Evolutionary conservation across 2,113 vertebrate genomes (phyloP), one percentile per base, ranked within the genome.

Genomic region (Macrotus californicus): DNA sequence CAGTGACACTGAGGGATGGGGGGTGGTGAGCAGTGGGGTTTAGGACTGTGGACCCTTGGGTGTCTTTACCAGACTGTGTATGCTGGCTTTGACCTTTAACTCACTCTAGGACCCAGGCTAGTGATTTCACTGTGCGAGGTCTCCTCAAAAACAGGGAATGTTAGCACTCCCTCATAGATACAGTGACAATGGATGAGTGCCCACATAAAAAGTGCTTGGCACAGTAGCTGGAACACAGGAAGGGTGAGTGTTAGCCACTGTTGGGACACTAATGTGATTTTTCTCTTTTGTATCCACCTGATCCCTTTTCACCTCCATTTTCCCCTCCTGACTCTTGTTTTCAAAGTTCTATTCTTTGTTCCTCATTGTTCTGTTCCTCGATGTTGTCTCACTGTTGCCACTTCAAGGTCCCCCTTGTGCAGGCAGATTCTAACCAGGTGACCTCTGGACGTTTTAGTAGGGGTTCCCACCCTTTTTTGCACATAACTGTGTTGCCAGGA

Each of bases 241-340:
- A 15, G 29, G 52, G 66, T 22, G 36, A 0, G 73, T 43, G 5
- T 24, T 59, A 21, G 29, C 46, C 12, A 14, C 19, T 34, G 0
- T 4, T 18, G 39, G 61, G 7, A 36, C 22, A 1, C 26, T 39
- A 22, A 43, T 34, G 39, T 87, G 87, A 0, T 14, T 67, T 95
- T 43, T 9, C 59, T 50, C 26, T 19, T 56, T 1, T 3, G 26
- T 67, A 16, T 52, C n/a, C n/a, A 3, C 0, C 14, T 1, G 7
- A 14, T 39, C 41, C 21, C 9, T 73, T 39, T 18, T 24, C 19
- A 5, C n/a, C 48, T 36, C 19, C 1, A 3, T 46, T 67, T 67
- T 2, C 12, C 8, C 22, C 56, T 39, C 22, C 75, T 6, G 22
- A 12, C 11, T 56, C 66, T 52, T 39, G 26, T 77, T 73, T 91